These are phyloP conservation scores for Philonicus albiceps DNA, from an alignment of 2,888 invertebrate species.

Conservation along the genomic window DNA sequence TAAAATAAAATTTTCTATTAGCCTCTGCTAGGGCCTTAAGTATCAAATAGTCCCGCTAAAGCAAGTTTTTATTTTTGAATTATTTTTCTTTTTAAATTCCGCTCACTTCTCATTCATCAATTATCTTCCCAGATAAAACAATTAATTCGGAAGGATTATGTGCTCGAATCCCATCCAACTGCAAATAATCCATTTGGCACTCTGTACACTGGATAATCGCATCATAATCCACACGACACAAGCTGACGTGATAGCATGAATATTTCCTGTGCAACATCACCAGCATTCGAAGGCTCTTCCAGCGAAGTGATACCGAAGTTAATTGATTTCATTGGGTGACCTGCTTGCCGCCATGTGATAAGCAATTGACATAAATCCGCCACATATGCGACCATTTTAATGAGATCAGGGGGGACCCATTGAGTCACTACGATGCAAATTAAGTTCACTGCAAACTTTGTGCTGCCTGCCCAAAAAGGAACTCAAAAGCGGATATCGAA, in stretches of 20 bases:
- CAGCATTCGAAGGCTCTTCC: not conserved
- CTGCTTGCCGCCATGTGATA: slow-evolving; percentile 22
- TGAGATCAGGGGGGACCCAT: slow-evolving; percentile 2
- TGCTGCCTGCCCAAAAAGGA: not conserved
- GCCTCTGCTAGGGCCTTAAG: too few species aligned
- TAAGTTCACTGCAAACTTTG: not conserved
- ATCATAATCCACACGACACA: not conserved
- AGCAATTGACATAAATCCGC: slow-evolving; percentile 14
- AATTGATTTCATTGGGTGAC: slow-evolving; percentile 24
- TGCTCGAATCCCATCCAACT: not conserved
- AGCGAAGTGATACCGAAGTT: not conserved
- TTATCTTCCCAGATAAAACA: not conserved
- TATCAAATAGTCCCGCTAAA: too few species aligned
- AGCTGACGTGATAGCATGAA: not conserved
- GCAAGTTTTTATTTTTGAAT: too few species aligned
- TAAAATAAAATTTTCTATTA: too few species aligned
- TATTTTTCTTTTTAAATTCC: not conserved
- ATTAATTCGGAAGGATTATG: not conserved
- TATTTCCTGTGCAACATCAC: not conserved
- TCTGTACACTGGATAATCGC: not conserved
- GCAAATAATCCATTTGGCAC: not conserved
- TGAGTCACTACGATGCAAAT: not conserved
- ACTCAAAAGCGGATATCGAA: not conserved
- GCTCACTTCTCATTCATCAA: not conserved
- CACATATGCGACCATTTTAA: not conserved